Evolutionary conservation across 2,797 vertebrate genomes (phyloP), one percentile per base, ranked within the genome.

Genomic region (Onychomys torridus): DNA sequence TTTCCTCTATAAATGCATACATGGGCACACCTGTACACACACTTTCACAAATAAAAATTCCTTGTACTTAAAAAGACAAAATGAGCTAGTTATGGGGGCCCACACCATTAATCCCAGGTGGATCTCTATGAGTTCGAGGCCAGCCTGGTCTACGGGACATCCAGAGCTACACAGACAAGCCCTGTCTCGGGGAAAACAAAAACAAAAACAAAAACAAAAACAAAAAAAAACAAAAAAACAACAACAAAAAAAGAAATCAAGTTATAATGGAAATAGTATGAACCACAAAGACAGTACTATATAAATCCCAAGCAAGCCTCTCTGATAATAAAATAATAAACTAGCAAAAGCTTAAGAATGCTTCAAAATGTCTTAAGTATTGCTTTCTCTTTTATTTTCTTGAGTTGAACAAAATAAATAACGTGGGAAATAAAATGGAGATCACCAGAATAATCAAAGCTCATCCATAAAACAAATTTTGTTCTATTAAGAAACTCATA

Each of bases 341-440:
- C 21, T 52, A 92, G 27, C 16, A 96, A 96, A 94, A 96, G 63
- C 61, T 49, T 94, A 63, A 90, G 81, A 97, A 43, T 84, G 3
- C n/a, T 88, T 84, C 23, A 78, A 94, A 94, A 86, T 40, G n/a
- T 93, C 27, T 16, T 10, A 96, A 37, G 32, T 89, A 59, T 14
- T 89, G 46, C 52, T 65, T 91, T 91, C 34, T 77, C 73, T 81
- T 63, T 40, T 1, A 61, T 29, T 96, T 69, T 25, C 76, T 93
- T 65, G 5, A 89, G 17, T 55, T 86, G 76, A 23, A 27, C 71
- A 93, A 93, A 97, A 96, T 59, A 96, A 90, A 75, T 91, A 94
- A 94, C 25, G 77, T 27, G 34, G 11, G 90, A 94, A 78, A 29
- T 67, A 96, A 95, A 92, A 81, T 6, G 65, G n/a, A 86, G 1